Evolutionary conservation across 2,113 vertebrate genomes (phyloP).

Genomic region (Fukomys damarensis): DNA sequence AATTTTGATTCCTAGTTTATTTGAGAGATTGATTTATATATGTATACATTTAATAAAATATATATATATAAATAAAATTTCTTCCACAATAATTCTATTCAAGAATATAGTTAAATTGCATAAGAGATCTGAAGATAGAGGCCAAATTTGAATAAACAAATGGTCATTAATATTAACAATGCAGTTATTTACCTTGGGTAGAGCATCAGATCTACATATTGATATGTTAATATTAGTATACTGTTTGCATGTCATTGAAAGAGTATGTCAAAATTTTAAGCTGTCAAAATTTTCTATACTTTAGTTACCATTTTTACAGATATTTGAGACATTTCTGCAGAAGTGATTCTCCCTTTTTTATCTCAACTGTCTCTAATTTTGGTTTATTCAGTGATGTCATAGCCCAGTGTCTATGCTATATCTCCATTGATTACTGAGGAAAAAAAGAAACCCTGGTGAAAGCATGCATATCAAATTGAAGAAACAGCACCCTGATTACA

Average conservation of each 20-base stretch:
- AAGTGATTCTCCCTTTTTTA: background rate
- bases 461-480: conserved; percentile 71
- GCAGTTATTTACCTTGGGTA: background rate
- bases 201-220: background rate
- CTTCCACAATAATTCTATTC: background rate
- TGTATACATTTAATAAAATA: background rate
- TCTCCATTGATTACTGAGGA: conserved; percentile 63
- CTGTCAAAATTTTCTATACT: background rate
- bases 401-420: conserved; percentile 40
- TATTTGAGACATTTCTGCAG: background rate
- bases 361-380: conserved; percentile 42
- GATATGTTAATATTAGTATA: background rate
- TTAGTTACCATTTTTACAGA: conserved; percentile 16
- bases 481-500: conserved; percentile 59
- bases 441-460: conserved; percentile 50
- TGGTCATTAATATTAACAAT: background rate
- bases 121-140: background rate
- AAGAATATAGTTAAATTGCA: background rate
- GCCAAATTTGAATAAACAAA: background rate
- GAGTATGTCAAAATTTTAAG: background rate
- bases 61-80: background rate
- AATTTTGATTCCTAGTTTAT: background rate
- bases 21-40: background rate
- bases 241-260: background rate
- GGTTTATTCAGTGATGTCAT: conserved; percentile 58